Evolutionary conservation across 2,888 invertebrate species (phyloP).

Genomic region (Achlya flavicornis): DNA sequence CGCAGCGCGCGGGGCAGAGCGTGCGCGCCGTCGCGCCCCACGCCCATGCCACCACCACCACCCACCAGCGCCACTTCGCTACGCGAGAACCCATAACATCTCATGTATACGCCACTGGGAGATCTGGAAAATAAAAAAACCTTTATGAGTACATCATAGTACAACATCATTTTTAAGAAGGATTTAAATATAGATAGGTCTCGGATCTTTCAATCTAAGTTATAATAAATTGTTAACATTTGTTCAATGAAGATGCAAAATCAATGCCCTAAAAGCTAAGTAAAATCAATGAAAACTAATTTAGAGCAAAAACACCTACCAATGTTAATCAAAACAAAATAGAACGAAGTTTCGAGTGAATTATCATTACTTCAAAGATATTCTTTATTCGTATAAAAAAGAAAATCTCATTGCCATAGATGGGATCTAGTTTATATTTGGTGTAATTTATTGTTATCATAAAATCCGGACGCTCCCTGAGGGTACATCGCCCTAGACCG

Average conservation of each 20-base stretch:
- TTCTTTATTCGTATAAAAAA: slow-evolving; percentile 29
- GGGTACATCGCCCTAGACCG: slow-evolving; percentile 51
- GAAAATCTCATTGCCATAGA: slow-evolving; percentile 59
- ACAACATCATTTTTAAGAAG: slow-evolving; percentile 10
- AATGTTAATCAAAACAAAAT: not conserved
- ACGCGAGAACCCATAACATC: slow-evolving; percentile 82
- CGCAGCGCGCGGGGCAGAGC: slow-evolving; percentile 91
- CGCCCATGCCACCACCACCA: slow-evolving; percentile 82
- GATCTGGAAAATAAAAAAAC: slow-evolving; percentile 64
- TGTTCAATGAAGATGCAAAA: not conserved
- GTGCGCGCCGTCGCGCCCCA: slow-evolving; percentile 83
- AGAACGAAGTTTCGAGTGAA: not conserved
- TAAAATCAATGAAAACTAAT: not conserved
- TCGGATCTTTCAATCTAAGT: slow-evolving; percentile 13
- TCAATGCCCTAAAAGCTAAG: not conserved
- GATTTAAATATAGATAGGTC: not conserved
- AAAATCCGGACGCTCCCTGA: slow-evolving; percentile 61
- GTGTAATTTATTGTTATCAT: slow-evolving; percentile 71
- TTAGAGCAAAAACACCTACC: not conserved
- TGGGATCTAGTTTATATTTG: slow-evolving; percentile 67
- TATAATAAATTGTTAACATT: not conserved
- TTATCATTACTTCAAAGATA: slow-evolving; percentile 11
- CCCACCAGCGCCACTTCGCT: slow-evolving; percentile 80
- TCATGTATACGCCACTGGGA: slow-evolving; percentile 73
- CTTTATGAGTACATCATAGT: not conserved